These are phyloP conservation scores for Addax nasomaculatus DNA, from an alignment of 2,113 vertebrate genomes.

Conservation along the genomic window DNA sequence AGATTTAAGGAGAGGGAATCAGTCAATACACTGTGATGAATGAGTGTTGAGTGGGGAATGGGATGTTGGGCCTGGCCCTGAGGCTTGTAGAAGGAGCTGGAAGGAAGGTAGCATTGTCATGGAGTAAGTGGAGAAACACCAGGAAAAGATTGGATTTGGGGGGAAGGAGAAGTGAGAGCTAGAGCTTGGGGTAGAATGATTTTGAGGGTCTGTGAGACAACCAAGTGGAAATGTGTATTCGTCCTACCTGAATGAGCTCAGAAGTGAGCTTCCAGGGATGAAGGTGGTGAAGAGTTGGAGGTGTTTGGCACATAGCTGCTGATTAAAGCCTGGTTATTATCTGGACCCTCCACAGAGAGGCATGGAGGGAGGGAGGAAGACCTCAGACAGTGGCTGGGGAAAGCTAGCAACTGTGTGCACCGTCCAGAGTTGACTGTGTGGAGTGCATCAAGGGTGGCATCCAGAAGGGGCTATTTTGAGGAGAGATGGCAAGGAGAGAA, in stretches of 20 bases:
- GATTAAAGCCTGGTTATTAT: not conserved
- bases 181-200: not conserved
- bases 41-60: not conserved
- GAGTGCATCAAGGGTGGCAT: not conserved
- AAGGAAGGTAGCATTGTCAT: not conserved
- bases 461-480: not conserved
- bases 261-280: not conserved
- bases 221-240: not conserved
- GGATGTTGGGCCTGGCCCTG: accelerated
- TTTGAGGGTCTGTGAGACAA: not conserved
- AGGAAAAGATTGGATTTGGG: not conserved
- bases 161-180: not conserved
- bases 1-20: not conserved
- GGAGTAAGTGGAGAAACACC: not conserved
- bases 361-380: not conserved
- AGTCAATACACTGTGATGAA: not conserved
- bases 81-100: not conserved
- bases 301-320: not conserved
- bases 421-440: not conserved
- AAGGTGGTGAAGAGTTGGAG: not conserved
- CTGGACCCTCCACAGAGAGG: not conserved
- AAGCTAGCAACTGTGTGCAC: not conserved
- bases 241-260: not conserved
- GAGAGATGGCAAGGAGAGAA: not conserved
- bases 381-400: not conserved